Evolutionary conservation across 2,797 vertebrate genomes (phyloP).

Genomic region (Ceryle rudis): DNA sequence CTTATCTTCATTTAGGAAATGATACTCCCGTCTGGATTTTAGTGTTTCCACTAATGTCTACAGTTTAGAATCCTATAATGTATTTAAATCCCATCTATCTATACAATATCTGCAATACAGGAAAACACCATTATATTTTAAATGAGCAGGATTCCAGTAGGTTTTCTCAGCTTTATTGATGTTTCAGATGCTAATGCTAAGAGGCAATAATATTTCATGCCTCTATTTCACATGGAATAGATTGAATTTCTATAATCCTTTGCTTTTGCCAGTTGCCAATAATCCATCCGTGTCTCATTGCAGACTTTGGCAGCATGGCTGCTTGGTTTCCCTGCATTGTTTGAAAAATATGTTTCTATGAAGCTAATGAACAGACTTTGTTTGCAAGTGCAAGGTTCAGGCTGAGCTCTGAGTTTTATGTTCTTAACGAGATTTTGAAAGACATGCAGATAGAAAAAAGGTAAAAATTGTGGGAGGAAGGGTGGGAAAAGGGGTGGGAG

Average conservation of each 20-base stretch:
- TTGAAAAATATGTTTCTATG: background rate
- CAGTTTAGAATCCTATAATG: slow-evolving; percentile 15
- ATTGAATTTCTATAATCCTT: background rate
- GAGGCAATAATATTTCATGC: background rate
- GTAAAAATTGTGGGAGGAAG: background rate
- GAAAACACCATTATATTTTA: slow-evolving; percentile 16
- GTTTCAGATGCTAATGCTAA: background rate
- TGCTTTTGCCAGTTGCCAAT: background rate
- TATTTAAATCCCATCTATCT: slow-evolving; percentile 14
- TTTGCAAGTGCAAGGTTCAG: background rate
- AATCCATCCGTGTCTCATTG: background rate
- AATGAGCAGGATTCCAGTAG: background rate
- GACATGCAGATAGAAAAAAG: background rate
- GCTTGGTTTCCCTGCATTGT: background rate
- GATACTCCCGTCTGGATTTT: slow-evolving; percentile 45
- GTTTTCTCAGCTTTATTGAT: background rate
- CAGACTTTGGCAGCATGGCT: background rate
- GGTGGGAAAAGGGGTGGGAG: background rate
- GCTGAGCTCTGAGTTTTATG: background rate
- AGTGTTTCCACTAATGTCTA: slow-evolving; percentile 16
- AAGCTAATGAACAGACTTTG: background rate
- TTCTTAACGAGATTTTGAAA: background rate
- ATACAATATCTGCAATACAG: background rate
- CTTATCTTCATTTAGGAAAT: slow-evolving; percentile 47
- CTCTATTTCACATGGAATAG: background rate